phyloP scores from a whole-genome alignment of 2,888 invertebrate genomes.

The Sinelater perroti region DNA sequence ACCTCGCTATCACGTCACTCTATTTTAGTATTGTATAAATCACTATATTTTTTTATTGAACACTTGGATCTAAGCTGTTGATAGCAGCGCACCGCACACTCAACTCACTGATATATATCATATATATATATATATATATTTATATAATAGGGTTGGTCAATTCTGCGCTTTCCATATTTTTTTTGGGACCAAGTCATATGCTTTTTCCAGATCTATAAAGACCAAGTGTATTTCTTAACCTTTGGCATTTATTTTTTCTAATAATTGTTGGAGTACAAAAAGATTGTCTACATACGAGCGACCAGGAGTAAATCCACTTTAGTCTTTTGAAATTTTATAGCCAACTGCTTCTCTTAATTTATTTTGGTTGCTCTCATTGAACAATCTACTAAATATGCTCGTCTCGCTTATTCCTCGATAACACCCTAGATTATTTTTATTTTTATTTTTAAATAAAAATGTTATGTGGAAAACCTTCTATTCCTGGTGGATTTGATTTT shows the following conservation, averaged over 20 bases:
- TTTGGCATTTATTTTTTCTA: not conserved
- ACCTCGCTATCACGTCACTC: too few relatives aligned
- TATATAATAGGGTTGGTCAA: too few relatives aligned
- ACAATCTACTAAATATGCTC: not conserved
- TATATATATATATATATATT: too few relatives aligned
- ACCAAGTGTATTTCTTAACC: not conserved
- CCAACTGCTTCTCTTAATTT: not conserved
- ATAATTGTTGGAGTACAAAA: conserved; percentile 1
- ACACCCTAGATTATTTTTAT: not conserved
- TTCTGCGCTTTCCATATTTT: not conserved
- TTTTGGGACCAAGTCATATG: too few relatives aligned
- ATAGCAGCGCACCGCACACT: too few relatives aligned
- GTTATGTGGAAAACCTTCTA: not conserved
- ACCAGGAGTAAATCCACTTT: conserved; percentile 5
- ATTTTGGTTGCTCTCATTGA: not conserved
- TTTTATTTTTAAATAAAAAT: not conserved
- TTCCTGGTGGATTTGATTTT: not conserved
- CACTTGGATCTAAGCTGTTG: too few relatives aligned
- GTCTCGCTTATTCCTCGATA: not conserved
- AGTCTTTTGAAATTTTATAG: not conserved
- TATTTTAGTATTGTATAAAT: too few relatives aligned
- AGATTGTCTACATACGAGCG: not conserved
- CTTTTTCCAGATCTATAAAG: not conserved
- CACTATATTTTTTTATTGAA: too few relatives aligned
- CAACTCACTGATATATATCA: too few relatives aligned